Evolutionary conservation across 2,888 invertebrate genomes (phyloP).

Genomic region (Hydroisotoma schaefferi): DNA sequence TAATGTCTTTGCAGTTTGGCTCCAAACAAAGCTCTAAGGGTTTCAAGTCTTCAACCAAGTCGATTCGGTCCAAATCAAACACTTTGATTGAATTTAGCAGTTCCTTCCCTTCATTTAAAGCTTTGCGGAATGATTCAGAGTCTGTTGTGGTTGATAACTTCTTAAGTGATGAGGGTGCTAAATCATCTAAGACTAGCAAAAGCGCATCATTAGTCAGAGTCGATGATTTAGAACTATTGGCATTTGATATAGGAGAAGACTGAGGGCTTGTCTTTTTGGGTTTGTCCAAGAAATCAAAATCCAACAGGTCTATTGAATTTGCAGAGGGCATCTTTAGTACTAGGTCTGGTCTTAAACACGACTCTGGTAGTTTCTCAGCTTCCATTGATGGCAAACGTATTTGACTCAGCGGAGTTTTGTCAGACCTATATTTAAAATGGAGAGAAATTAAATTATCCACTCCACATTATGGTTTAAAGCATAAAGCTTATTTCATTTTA

Average conservation of each 20-base stretch:
- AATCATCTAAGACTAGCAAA: no score
- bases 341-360: neutral
- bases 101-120: neutral
- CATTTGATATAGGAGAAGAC: no score
- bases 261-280: no score
- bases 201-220: no score
- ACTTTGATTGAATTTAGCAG: conserved; percentile 35
- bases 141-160: conserved; percentile 14
- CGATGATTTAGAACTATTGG: no score
- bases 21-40: conserved; percentile 35
- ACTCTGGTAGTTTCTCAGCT: neutral
- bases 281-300: conserved; percentile 43
- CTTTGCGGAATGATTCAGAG: conserved; percentile 38
- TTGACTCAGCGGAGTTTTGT: conserved; percentile 35
- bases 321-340: neutral
- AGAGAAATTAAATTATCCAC: neutral
- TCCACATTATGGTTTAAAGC: neutral
- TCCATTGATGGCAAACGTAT: conserved; percentile 23
- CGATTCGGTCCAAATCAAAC: conserved; percentile 43
- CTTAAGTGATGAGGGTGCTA: neutral
- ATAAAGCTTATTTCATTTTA: conserved; percentile 2
- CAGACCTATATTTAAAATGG: conserved; percentile 17
- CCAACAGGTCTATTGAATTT: conserved; percentile 24
- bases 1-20: conserved; percentile 26
- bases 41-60: conserved; percentile 35